Conservation (phyloP, 2,113 vertebrate genomes). For the Mustela lutreola region DNA sequence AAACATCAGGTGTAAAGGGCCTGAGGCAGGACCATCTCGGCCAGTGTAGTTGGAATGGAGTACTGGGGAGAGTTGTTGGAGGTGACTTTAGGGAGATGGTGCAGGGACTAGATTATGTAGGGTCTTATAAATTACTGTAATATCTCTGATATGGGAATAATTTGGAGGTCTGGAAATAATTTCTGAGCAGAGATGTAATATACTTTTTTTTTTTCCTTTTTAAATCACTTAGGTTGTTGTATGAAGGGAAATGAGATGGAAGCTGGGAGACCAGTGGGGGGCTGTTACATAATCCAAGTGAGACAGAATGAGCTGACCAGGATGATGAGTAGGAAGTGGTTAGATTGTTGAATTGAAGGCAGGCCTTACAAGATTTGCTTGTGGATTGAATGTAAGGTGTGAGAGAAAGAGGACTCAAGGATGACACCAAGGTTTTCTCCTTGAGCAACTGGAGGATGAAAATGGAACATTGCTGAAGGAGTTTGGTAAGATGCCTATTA, state of each 20-base stretch:
- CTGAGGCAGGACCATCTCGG: background rate
- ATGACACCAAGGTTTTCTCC: background rate
- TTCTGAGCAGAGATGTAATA: background rate
- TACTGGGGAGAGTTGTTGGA: background rate
- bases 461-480: background rate
- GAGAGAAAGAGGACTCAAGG: background rate
- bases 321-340: background rate
- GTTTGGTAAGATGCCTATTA: background rate
- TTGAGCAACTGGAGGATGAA: slow-evolving; percentile 16
- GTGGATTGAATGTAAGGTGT: background rate
- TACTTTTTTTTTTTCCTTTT: background rate
- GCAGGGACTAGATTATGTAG: background rate
- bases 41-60: background rate
- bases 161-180: background rate
- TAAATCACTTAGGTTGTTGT: background rate
- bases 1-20: background rate
- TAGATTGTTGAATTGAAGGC: background rate
- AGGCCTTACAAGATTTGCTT: background rate
- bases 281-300: background rate
- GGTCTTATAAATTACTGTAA: slow-evolving; percentile 4
- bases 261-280: background rate
- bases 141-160: background rate
- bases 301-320: background rate
- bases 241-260: background rate
- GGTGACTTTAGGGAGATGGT: background rate